phyloP scores from a whole-genome alignment of 2,797 vertebrate genomes.

The Coreius guichenoti region DNA sequence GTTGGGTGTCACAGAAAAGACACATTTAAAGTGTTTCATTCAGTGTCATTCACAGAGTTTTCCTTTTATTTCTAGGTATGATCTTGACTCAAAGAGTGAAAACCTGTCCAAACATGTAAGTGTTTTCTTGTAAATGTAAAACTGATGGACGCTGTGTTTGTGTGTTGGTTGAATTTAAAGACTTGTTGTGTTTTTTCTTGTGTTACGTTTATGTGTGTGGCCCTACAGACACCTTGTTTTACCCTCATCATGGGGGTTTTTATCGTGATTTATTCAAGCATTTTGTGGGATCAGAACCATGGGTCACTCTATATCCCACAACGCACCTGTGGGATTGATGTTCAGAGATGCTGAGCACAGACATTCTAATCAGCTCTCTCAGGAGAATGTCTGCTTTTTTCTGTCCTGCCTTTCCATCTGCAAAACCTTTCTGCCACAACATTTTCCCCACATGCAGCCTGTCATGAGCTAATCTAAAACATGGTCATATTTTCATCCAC shows the following conservation, averaged over 20 bases:
- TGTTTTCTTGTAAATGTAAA: conserved; percentile 43
- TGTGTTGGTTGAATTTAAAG: background rate
- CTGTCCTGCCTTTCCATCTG: background rate
- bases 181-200: background rate
- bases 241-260: background rate
- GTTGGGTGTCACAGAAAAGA: background rate
- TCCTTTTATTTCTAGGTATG: conserved; percentile 9
- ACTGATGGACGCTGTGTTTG: background rate
- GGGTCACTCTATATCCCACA: conserved; percentile 11
- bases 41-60: background rate
- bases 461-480: background rate
- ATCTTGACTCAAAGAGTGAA: conserved; percentile 81
- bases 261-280: background rate
- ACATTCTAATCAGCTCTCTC: background rate
- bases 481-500: no score
- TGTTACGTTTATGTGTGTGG: background rate
- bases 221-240: background rate
- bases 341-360: background rate
- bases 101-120: conserved; percentile 84
- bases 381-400: background rate
- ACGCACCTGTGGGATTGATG: background rate
- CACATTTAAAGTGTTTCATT: background rate
- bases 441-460: background rate
- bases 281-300: conserved; percentile 38
- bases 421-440: background rate